Conservation (phyloP, 2,113 vertebrate species). For the Psettodes erumei region DNA sequence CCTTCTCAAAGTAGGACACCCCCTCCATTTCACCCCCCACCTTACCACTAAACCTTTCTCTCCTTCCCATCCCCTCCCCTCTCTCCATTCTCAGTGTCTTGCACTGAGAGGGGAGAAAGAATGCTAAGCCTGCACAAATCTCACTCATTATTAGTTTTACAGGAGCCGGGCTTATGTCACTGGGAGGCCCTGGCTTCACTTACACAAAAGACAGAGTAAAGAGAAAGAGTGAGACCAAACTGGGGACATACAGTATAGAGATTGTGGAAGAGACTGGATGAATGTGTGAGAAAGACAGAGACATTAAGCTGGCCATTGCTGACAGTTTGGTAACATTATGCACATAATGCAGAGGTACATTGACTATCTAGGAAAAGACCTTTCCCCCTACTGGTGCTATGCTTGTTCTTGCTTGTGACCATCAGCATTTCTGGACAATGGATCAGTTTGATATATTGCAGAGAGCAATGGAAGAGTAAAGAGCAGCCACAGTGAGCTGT, state of each 20-base stretch:
- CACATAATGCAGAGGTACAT: background rate
- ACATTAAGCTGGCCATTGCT: background rate
- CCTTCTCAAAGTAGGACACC: slow-evolving; percentile 69
- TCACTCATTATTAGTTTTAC: slow-evolving; percentile 80
- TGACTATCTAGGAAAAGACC: background rate
- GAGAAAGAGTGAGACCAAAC: slow-evolving; percentile 32
- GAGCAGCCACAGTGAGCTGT: too few relatives aligned
- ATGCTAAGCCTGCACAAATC: slow-evolving; percentile 80
- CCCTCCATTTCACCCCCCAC: slow-evolving; percentile 18
- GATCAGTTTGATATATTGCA: too few relatives aligned
- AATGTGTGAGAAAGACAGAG: slow-evolving; percentile 22
- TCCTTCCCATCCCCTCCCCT: slow-evolving; percentile 32
- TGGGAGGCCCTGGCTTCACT: slow-evolving; percentile 70
- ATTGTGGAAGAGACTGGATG: slow-evolving; percentile 20
- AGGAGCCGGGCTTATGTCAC: slow-evolving; percentile 74
- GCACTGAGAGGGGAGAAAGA: slow-evolving; percentile 74
- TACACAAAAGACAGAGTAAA: slow-evolving; percentile 72
- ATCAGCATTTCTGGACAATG: too few relatives aligned
- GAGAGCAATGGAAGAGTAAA: too few relatives aligned
- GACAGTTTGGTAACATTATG: background rate
- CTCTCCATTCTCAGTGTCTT: slow-evolving; percentile 49
- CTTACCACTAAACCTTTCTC: slow-evolving; percentile 50
- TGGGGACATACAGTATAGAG: slow-evolving; percentile 3
- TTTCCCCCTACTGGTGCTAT: background rate
- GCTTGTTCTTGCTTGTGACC: too few relatives aligned